These are phyloP conservation scores for Centruroides vittatus DNA, from an alignment of 1,140 invertebrate genomes.

Conservation along the genomic window DNA sequence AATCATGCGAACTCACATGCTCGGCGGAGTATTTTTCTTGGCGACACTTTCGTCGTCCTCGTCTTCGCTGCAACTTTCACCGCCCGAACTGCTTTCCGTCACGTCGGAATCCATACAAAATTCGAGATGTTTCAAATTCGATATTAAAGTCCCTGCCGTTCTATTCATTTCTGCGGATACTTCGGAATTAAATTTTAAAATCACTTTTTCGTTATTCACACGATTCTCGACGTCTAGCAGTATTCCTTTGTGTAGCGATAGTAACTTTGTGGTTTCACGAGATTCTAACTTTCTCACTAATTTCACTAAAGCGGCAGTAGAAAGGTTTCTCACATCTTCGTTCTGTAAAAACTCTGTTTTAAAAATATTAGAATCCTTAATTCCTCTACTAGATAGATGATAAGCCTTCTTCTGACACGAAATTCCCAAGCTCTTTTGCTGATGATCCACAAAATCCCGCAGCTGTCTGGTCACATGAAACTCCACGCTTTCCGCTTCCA, in stretches of 20 bases:
- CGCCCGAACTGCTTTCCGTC: conserved; percentile 81
- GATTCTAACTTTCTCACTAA: conserved; percentile 39
- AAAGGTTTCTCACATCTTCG: conserved; percentile 34
- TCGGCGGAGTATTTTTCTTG: conserved; percentile 14
- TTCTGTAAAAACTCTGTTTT: conserved; percentile 30
- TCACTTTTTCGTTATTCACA: not conserved
- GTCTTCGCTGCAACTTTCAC: conserved; percentile 83
- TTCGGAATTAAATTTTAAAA: conserved; percentile 21
- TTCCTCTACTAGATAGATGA: not conserved
- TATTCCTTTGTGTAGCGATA: not conserved
- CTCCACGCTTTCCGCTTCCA: conserved; percentile 54
- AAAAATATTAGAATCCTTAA: conserved; percentile 14
- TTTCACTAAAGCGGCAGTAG: conserved; percentile 37
- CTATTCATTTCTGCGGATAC: conserved; percentile 24
- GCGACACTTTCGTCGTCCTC: conserved; percentile 29
- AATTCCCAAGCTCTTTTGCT: conserved; percentile 34
- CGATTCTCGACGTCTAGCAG: not conserved
- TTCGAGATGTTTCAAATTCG: conserved; percentile 16
- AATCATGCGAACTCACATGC: too few relatives aligned
- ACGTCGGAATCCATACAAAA: conserved; percentile 66
- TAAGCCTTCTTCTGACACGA: conserved; percentile 7
- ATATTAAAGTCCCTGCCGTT: conserved; percentile 34
- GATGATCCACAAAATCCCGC: conserved; percentile 50
- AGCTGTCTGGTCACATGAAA: conserved; percentile 59
- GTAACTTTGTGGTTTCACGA: conserved; percentile 17